Conservation (phyloP, 2,113 vertebrate species). For the Lepus timidus region DNA sequence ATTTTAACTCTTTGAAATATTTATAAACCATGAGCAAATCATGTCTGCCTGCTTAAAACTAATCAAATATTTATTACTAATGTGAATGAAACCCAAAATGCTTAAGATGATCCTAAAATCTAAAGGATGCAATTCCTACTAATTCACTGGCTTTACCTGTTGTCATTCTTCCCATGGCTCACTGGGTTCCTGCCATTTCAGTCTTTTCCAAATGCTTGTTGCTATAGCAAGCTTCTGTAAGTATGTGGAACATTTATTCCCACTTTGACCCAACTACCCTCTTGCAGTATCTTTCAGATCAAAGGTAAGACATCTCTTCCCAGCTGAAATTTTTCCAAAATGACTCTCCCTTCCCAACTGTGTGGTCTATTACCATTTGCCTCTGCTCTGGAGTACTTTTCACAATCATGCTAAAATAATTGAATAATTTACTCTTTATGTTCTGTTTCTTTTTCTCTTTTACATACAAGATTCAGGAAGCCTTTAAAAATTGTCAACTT, state of each 20-base stretch:
- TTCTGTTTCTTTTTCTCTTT: constrained; percentile 31
- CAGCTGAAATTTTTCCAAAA: neutral
- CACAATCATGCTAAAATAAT: constrained; percentile 37
- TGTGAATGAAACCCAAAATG: neutral
- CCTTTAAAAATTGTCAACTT: neutral
- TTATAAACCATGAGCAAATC: neutral
- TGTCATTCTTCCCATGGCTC: neutral
- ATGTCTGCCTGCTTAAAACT: neutral
- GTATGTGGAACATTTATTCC: neutral
- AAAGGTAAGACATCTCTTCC: neutral
- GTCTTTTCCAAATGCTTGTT: neutral
- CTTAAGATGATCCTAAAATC: neutral
- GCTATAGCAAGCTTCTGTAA: neutral
- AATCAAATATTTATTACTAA: neutral
- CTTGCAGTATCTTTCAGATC: neutral
- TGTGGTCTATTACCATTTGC: neutral
- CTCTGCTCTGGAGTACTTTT: neutral
- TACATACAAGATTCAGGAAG: constrained; percentile 45
- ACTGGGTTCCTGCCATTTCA: neutral
- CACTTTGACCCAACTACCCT: neutral
- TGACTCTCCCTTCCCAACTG: neutral
- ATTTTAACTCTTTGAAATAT: neutral
- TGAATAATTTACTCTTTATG: constrained; percentile 41
- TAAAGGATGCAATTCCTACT: neutral
- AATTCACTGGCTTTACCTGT: neutral